Conservation (phyloP, 2,113 vertebrate genomes). For the Lampris incognitus region DNA sequence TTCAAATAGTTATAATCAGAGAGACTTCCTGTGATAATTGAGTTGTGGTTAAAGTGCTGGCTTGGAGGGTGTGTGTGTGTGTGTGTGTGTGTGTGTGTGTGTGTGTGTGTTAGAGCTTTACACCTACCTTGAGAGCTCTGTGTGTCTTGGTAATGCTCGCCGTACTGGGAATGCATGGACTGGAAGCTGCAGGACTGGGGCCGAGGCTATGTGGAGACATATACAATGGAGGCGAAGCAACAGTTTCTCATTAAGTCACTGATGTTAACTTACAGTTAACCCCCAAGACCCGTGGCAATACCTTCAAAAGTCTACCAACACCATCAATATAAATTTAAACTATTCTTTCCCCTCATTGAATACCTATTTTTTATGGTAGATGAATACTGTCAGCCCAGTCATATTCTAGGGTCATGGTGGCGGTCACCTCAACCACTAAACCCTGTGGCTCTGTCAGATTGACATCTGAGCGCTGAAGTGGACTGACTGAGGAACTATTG, state of each 20-base stretch:
- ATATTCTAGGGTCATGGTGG: neutral
- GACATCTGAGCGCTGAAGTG: slow-evolving; percentile 36
- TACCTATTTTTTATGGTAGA: neutral
- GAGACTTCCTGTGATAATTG: slow-evolving; percentile 33
- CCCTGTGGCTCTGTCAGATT: slow-evolving; percentile 23
- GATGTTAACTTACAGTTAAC: too few species aligned
- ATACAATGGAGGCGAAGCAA: slow-evolving; percentile 15
- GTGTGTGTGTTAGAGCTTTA: slow-evolving; percentile 9
- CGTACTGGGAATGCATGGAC: slow-evolving; percentile 90
- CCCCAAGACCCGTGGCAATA: neutral
- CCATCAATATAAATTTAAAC: neutral
- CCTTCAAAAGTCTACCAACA: neutral
- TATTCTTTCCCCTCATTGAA: too few species aligned
- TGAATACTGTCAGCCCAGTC: slow-evolving; percentile 13
- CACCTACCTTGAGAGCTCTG: slow-evolving; percentile 91
- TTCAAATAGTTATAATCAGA: slow-evolving; percentile 39
- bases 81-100: slow-evolving; percentile 18
- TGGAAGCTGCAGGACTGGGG: slow-evolving; percentile 94
- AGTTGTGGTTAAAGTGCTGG: slow-evolving; percentile 38
- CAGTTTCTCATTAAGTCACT: neutral
- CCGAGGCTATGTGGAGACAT: slow-evolving; percentile 84
- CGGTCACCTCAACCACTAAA: slow-evolving; percentile 9
- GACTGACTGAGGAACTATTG: slow-evolving; percentile 67
- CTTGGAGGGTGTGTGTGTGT: slow-evolving; percentile 5
- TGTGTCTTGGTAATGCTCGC: slow-evolving; percentile 93